phyloP scores from a whole-genome alignment of 2,888 invertebrate species.

The Prosopocoilus inquinatus region DNA sequence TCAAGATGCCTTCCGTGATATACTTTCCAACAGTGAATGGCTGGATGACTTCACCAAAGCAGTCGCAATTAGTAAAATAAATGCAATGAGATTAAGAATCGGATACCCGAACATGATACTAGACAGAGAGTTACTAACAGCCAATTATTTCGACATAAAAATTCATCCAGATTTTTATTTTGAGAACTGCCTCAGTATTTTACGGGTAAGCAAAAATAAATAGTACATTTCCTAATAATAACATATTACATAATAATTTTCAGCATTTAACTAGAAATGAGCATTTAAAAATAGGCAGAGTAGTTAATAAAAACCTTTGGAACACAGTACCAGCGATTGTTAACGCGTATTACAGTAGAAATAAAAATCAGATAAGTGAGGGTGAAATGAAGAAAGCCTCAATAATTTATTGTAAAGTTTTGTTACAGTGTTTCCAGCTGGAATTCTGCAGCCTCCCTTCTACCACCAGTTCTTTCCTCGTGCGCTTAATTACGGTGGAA shows the following conservation, averaged over 20 bases:
- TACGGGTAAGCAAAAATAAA: conserved; percentile 11
- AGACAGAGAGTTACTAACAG: conserved; percentile 66
- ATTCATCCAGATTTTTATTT: conserved; percentile 75
- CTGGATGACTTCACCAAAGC: conserved; percentile 78
- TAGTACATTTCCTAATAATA: background rate
- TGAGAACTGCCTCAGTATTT: conserved; percentile 75
- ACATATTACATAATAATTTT: background rate
- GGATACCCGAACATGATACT: conserved; percentile 92
- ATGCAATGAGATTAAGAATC: conserved; percentile 82
- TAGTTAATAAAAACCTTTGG: conserved; percentile 79
- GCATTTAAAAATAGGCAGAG: conserved; percentile 65
- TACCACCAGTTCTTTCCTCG: conserved; percentile 82
- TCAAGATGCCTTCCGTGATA: conserved; percentile 77
- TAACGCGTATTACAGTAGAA: conserved; percentile 93
- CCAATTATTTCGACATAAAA: conserved; percentile 75
- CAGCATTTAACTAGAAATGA: conserved; percentile 69
- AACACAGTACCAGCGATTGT: conserved; percentile 87
- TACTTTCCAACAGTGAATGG: conserved; percentile 79
- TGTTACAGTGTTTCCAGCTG: conserved; percentile 80
- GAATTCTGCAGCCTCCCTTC: conserved; percentile 92
- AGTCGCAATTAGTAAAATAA: conserved; percentile 78
- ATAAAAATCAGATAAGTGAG: conserved; percentile 81
- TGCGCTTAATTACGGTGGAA: conserved; percentile 82
- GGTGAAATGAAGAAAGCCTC: background rate
- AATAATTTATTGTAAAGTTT: too few relatives aligned